Evolutionary conservation across 1,140 invertebrate species (phyloP).

Genomic region (Bombyx mandarina): DNA sequence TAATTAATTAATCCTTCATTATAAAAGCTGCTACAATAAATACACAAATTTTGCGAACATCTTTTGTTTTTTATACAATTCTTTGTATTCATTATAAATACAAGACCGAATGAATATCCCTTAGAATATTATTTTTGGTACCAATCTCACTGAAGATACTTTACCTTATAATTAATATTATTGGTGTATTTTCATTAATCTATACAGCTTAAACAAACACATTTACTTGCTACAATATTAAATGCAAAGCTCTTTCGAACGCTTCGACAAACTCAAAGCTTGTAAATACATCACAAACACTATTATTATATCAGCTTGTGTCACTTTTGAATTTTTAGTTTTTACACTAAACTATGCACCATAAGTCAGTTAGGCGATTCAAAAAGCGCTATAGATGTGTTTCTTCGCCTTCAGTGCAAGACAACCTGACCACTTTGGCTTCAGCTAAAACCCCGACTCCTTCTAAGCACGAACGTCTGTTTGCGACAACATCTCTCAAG

Average conservation of each 20-base stretch:
- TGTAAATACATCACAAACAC: conserved; percentile 27
- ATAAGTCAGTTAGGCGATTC: conserved; percentile 33
- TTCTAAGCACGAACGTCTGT: conserved; percentile 66
- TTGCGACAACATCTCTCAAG: conserved; percentile 61
- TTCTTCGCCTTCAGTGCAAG: conserved; percentile 50
- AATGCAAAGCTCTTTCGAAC: conserved; percentile 25
- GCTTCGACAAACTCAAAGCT: conserved; percentile 29
- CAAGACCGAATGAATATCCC: no score
- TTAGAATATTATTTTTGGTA: no score
- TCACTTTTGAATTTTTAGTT: background rate
- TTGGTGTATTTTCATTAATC: background rate
- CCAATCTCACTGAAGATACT: no score
- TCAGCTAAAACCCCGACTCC: conserved; percentile 58
- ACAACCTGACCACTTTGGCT: conserved; percentile 51
- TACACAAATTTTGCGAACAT: no score
- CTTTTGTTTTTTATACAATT: no score
- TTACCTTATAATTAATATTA: conserved; percentile 1
- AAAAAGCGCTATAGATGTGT: conserved; percentile 55
- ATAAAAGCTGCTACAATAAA: no score
- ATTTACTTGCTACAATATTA: conserved; percentile 2
- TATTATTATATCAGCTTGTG: conserved; percentile 15
- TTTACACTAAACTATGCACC: conserved; percentile 36
- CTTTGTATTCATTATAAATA: no score
- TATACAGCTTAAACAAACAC: background rate
- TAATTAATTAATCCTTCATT: no score